Percentiles rank a stretch among this genome's conserved stretches.
Evolutionary conservation across 1,140 invertebrate genomes (phyloP).

Genomic region (Chrysomallon squamiferum): DNA sequence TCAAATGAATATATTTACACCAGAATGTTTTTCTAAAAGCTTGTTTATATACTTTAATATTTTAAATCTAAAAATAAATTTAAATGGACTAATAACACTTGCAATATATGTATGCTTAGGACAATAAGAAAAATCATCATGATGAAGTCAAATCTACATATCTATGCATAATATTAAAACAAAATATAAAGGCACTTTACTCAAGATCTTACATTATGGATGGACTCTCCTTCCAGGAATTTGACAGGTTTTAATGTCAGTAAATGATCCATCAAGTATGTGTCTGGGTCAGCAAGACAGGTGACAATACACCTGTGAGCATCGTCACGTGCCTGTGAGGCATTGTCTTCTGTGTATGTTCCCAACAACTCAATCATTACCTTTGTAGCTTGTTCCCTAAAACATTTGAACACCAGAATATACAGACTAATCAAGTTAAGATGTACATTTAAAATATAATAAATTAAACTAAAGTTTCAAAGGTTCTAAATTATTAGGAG

Average conservation of each 20-base stretch:
- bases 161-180: too few relatives aligned
- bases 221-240: conserved; percentile 92
- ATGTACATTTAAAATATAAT: neutral
- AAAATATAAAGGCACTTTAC: too few relatives aligned
- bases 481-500: neutral
- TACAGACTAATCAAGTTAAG: conserved; percentile 11
- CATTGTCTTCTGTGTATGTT: conserved; percentile 96
- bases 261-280: conserved; percentile 92
- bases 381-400: conserved; percentile 87
- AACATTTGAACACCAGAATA: conserved; percentile 51
- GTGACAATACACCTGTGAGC: conserved; percentile 94
- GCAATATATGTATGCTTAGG: too few relatives aligned
- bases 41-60: too few relatives aligned
- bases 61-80: too few relatives aligned
- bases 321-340: conserved; percentile 94
- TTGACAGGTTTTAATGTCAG: conserved; percentile 92
- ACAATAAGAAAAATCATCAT: too few relatives aligned
- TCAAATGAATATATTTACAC: too few relatives aligned
- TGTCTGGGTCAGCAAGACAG: conserved; percentile 91
- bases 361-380: conserved; percentile 96
- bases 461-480: neutral
- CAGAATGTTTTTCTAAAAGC: too few relatives aligned
- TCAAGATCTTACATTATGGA: conserved; percentile 79
- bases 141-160: too few relatives aligned
- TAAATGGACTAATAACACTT: too few relatives aligned